Base-by-base conservation (phyloP, 2,113 vertebrate genomes). In the Xenus cinereus region DNA sequence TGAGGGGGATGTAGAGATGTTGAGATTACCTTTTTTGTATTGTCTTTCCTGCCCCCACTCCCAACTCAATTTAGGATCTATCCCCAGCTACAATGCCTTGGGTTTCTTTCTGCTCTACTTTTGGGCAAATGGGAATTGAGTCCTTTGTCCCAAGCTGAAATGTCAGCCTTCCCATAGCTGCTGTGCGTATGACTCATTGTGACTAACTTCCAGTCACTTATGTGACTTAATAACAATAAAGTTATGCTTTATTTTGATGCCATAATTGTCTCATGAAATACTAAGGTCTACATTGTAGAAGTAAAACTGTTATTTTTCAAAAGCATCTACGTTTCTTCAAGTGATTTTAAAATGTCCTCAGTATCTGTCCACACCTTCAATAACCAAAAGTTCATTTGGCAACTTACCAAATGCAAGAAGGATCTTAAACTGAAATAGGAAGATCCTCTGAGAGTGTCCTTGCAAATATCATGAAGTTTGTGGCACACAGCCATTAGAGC, bases 1-100 rank as follows among this genome's bases (percentile, higher is more conserved):
- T 30, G 6, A 2, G 0, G 5, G 0, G 13, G 4, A n/a, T 30
- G 21, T 35, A 48, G 5, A 14, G 12, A 35, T 73, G 12, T 46
- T 7, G 16, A 39, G 16, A 26, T 78, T 3, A 18, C 1, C 2
- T 20, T 45, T 75, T 72, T 48, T 54, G 4, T 43, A 18, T 45
- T 71, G 17, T 20, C 24, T 75, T 72, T 91, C 14, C 33, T 83
- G 22, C 12, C 20, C 21, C 8, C 5, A 11, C 7, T 9, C 7
- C 22, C 43, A 28, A n/a, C 12, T 10, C 30, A 19, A 28, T 45
- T 87, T 53, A 91, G 8, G 12, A 59, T 63, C 43, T 78, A 24
- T 39, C 57, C 35, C 50, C 22, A 69, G 2, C 12, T 20, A 39
- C 27, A 76, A 7, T 46, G 11, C 9, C 39, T 72, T 48, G 12